A percentile compares a stretch with the other conserved stretches of the same genome.
phyloP scores from a whole-genome alignment of 2,888 invertebrate genomes.

The Scrobipalpa atriplicella region DNA sequence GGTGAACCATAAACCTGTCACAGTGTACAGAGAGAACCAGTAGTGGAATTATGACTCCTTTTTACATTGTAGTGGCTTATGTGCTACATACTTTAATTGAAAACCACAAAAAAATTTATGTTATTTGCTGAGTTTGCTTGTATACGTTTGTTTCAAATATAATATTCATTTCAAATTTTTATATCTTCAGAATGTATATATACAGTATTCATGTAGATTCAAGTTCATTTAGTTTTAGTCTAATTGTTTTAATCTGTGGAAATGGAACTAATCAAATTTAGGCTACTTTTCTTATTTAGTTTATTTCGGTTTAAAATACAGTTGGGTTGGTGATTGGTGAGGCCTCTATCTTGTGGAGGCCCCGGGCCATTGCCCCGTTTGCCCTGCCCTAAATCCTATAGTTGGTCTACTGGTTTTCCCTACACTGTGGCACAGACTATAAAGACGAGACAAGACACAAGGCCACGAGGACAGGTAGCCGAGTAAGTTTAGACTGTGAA shows the following conservation, averaged over 20 bases:
- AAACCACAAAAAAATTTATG: background rate
- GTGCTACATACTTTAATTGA: background rate
- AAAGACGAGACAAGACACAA: constrained; percentile 40
- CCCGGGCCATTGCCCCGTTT: too few relatives aligned
- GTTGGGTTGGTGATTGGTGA: too few relatives aligned
- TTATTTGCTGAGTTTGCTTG: background rate
- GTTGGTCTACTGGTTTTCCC: background rate
- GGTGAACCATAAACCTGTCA: constrained; percentile 59
- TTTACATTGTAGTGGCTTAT: background rate
- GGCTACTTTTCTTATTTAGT: too few relatives aligned
- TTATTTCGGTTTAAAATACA: too few relatives aligned
- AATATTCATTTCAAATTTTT: too few relatives aligned
- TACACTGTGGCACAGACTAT: constrained; percentile 40
- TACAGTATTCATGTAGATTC: too few relatives aligned
- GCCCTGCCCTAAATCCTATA: background rate
- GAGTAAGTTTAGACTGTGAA: constrained; percentile 25
- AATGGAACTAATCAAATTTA: too few relatives aligned
- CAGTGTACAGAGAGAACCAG: constrained; percentile 42
- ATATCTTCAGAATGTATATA: too few relatives aligned
- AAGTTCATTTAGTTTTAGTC: too few relatives aligned
- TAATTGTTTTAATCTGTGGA: too few relatives aligned
- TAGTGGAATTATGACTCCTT: background rate
- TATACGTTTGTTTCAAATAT: too few relatives aligned
- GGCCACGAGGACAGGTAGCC: constrained; percentile 41
- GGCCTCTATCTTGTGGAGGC: too few relatives aligned